Base-by-base conservation (phyloP, 2,113 vertebrate species). In the Cyanoderma ruficeps region DNA sequence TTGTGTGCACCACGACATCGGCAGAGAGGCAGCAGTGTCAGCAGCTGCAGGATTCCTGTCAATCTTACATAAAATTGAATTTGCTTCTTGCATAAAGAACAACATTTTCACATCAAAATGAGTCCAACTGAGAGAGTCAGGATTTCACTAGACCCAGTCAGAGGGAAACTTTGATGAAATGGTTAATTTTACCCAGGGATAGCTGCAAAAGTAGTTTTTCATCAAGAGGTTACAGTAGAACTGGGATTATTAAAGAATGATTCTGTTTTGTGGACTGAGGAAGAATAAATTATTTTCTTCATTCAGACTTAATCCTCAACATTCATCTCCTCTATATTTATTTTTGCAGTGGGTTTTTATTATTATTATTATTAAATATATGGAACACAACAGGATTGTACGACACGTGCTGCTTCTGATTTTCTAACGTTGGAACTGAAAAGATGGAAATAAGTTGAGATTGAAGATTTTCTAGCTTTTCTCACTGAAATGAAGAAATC, bases 331-430 rank as follows among this genome's bases (percentile, higher is more conserved):
- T 74, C 42, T 74, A 0, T 74, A 23, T 84, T 80, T 59, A 41
- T 76, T 88, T 89, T 55, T 42, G 25, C 10, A 11, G 25, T 27
- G 28, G 23, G 7, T 14, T 30, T 63, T 37, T 3, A 39, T 39
- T 0, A 3, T 55, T 50, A 52, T 41, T 33, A 9, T 49, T 3
- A 7, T 75, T 64, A 24, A 64, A 37, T 65, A 22, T n/a, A 30
- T 68, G 39, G 33, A 68, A 42, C 55, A 18, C 35, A 69, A 1
- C 22, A 30, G 23, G 47, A 47, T 57, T 80, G 28, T 85, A 44
- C 0, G 0, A 13, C 19, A 24, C 0, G 0, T 22, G 9, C n/a
- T 49, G 57, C 74, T 80, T 31, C 37, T 74, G 59, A 25, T 89
- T 75, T 81, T 67, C 21, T 82, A 12, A 84, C 35, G 23, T 25